Percentiles rank a stretch among this genome's conserved stretches.
Evolutionary conservation across 2,888 invertebrate genomes (phyloP).

Genomic region (Sycophila texana): DNA sequence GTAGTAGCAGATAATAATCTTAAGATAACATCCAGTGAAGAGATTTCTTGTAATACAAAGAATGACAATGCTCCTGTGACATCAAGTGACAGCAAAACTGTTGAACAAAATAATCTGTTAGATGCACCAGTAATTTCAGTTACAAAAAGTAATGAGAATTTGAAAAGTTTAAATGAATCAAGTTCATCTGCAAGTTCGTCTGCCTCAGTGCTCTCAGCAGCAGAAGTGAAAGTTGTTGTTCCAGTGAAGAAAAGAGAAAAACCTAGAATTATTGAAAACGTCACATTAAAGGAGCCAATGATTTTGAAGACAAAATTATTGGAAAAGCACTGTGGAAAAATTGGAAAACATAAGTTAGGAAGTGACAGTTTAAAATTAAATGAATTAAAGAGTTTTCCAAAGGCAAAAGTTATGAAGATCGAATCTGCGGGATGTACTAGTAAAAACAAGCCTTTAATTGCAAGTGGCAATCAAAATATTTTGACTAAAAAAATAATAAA

Average conservation of each 20-base stretch:
- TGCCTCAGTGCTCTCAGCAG: slow-evolving; percentile 62
- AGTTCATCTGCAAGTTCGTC: slow-evolving; percentile 58
- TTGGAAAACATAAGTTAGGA: slow-evolving; percentile 70
- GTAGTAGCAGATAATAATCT: slow-evolving; percentile 61
- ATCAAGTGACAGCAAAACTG: neutral
- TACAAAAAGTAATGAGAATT: slow-evolving; percentile 10
- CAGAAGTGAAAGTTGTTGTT: slow-evolving; percentile 58
- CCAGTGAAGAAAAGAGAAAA: slow-evolving; percentile 74
- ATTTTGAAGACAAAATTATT: slow-evolving; percentile 68
- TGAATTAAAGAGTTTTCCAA: slow-evolving; percentile 60
- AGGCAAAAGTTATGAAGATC: slow-evolving; percentile 69
- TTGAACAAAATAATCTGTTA: slow-evolving; percentile 19
- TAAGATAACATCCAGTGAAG: slow-evolving; percentile 55
- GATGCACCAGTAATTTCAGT: neutral
- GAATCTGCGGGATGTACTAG: slow-evolving; percentile 63
- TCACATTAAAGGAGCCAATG: slow-evolving; percentile 71
- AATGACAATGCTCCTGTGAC: neutral
- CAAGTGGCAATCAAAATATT: slow-evolving; percentile 58
- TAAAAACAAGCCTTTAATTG: slow-evolving; percentile 60
- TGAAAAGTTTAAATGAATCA: slow-evolving; percentile 64
- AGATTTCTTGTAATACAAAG: neutral
- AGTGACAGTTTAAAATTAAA: slow-evolving; percentile 58
- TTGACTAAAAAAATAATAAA: slow-evolving; percentile 63
- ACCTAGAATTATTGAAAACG: slow-evolving; percentile 73
- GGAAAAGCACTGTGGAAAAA: slow-evolving; percentile 66